These are phyloP conservation scores for Campylomormyrus tamandua DNA, from an alignment of 2,113 vertebrate species.

Conservation along the genomic window DNA sequence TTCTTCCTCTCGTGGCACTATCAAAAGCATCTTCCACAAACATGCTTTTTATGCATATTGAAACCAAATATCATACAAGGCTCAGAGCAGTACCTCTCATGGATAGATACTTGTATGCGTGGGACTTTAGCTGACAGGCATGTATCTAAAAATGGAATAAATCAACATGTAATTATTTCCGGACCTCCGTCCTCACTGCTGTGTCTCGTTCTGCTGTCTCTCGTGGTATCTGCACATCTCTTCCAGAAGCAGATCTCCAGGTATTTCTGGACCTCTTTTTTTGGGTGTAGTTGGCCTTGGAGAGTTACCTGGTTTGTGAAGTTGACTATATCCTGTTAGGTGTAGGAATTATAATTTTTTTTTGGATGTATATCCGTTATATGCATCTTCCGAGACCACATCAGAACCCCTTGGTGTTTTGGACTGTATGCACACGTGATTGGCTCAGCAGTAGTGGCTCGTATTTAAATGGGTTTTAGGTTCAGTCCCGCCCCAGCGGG, in stretches of 20 bases:
- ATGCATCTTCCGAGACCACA: neutral
- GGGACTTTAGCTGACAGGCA: neutral
- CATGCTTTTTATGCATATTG: neutral
- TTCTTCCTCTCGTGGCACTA: neutral
- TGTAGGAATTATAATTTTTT: neutral
- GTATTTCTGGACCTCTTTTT: neutral
- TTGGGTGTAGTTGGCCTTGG: neutral
- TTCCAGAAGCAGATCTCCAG: neutral
- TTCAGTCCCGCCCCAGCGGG: neutral
- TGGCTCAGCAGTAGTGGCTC: neutral
- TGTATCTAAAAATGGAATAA: neutral
- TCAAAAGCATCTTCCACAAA: neutral
- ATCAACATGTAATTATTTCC: neutral
- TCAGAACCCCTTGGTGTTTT: neutral
- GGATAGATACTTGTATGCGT: neutral
- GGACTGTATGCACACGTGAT: neutral
- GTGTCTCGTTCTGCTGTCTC: neutral
- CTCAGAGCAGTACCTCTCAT: neutral
- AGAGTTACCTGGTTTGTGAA: neutral
- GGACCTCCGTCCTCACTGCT: neutral
- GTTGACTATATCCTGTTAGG: neutral
- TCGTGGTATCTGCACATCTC: neutral
- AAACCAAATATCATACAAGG: neutral
- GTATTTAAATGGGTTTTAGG: neutral
- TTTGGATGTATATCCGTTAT: neutral